These are phyloP conservation scores for Plagodis dolabraria DNA, from an alignment of 2,888 invertebrate genomes.

Conservation along the genomic window DNA sequence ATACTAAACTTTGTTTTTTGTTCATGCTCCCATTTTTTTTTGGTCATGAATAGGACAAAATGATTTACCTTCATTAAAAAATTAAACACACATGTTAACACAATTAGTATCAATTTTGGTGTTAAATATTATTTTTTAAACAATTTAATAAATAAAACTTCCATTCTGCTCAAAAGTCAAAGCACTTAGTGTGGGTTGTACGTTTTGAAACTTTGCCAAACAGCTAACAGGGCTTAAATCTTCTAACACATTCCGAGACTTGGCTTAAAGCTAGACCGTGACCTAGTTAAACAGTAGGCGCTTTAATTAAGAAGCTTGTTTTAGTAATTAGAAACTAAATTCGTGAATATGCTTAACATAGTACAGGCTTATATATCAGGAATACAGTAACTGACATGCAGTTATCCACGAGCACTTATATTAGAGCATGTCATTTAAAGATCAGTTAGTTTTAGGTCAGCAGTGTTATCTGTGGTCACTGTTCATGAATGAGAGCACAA, in stretches of 20 bases:
- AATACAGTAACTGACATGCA: no score
- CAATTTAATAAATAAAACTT: conserved; percentile 7
- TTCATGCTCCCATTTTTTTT: no score
- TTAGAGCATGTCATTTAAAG: no score
- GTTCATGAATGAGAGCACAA: no score
- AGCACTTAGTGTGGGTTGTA: conserved; percentile 21
- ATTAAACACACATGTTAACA: background rate
- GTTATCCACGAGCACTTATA: no score
- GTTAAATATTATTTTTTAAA: background rate
- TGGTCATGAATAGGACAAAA: no score
- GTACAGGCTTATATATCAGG: no score
- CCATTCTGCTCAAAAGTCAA: conserved; percentile 4
- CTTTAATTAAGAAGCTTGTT: background rate
- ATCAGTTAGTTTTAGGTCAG: no score
- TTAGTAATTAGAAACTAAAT: background rate
- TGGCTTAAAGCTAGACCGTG: background rate
- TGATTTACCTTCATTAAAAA: no score
- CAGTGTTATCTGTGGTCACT: no score
- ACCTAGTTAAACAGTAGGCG: background rate
- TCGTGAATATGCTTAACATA: no score
- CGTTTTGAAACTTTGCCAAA: conserved; percentile 36
- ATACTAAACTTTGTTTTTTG: no score
- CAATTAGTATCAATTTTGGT: background rate
- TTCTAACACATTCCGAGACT: conserved; percentile 7
- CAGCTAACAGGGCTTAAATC: conserved; percentile 14